phyloP scores from a whole-genome alignment of 2,113 vertebrate species.

The Pyxicephalus adspersus region DNA sequence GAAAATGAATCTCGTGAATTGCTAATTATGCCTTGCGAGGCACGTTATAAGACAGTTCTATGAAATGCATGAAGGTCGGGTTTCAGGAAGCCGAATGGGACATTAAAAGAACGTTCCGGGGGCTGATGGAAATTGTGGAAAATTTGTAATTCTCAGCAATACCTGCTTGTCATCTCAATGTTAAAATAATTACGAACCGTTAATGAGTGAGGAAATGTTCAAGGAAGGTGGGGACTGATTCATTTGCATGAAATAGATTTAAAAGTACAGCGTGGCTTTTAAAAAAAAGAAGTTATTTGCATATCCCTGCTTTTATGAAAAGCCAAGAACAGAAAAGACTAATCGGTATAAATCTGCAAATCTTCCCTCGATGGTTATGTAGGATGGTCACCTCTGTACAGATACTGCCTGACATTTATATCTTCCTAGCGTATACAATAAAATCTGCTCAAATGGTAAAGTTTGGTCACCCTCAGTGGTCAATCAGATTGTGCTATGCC shows the following conservation, averaged over 20 bases:
- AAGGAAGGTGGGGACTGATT: neutral
- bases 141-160: slow-evolving; percentile 33
- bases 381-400: no score
- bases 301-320: no score
- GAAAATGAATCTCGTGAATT: slow-evolving; percentile 56
- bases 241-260: neutral
- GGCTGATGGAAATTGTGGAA: slow-evolving; percentile 29
- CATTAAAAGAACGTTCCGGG: slow-evolving; percentile 14
- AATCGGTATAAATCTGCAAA: no score
- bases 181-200: slow-evolving; percentile 21
- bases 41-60: slow-evolving; percentile 42
- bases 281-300: no score
- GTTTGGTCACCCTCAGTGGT: no score
- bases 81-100: slow-evolving; percentile 41
- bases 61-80: slow-evolving; percentile 44
- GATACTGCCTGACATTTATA: no score
- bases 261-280: neutral
- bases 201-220: slow-evolving; percentile 39
- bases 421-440: no score
- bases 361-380: no score
- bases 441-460: no score
- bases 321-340: no score
- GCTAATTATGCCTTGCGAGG: slow-evolving; percentile 53
- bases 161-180: slow-evolving; percentile 21
- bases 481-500: no score